These are phyloP conservation scores for Ciconia maguari DNA, from an alignment of 2,113 vertebrate genomes.

Conservation along the genomic window DNA sequence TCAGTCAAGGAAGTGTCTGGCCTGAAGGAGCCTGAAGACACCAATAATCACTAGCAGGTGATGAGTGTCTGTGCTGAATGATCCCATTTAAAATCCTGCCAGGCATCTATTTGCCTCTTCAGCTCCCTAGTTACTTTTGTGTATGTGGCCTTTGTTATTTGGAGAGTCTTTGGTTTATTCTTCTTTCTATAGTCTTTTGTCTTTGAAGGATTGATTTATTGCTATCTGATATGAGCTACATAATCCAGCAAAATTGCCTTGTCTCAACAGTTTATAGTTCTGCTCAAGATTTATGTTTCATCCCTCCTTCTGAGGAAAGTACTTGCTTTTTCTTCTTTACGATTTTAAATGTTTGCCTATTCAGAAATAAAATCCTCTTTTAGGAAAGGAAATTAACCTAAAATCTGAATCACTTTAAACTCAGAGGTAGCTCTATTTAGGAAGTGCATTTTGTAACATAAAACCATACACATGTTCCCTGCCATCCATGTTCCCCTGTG, in stretches of 20 bases:
- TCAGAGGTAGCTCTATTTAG: background rate
- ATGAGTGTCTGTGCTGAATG: constrained; percentile 36
- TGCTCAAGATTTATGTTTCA: constrained; percentile 44
- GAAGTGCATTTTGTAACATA: background rate
- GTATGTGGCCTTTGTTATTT: constrained; percentile 59
- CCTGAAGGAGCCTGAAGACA: constrained; percentile 8
- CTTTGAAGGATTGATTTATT: constrained; percentile 62
- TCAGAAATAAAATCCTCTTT: constrained; percentile 9
- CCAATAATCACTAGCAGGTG: constrained; percentile 27
- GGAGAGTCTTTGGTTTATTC: constrained; percentile 55
- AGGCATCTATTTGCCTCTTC: constrained; percentile 50
- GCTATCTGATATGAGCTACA: constrained; percentile 61
- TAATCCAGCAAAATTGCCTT: constrained; percentile 57
- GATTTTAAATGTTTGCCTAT: background rate
- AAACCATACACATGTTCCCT: background rate
- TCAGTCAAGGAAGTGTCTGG: background rate
- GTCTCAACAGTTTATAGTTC: constrained; percentile 41
- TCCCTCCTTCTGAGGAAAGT: background rate
- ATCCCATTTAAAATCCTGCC: constrained; percentile 59
- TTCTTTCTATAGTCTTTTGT: constrained; percentile 50
- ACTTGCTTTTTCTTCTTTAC: background rate
- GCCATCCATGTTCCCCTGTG: background rate
- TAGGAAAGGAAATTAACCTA: background rate
- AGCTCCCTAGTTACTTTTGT: constrained; percentile 63
- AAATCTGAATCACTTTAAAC: background rate